Conservation (phyloP, 1,140 invertebrate genomes). For the Cyrtorhinus lividipennis region DNA sequence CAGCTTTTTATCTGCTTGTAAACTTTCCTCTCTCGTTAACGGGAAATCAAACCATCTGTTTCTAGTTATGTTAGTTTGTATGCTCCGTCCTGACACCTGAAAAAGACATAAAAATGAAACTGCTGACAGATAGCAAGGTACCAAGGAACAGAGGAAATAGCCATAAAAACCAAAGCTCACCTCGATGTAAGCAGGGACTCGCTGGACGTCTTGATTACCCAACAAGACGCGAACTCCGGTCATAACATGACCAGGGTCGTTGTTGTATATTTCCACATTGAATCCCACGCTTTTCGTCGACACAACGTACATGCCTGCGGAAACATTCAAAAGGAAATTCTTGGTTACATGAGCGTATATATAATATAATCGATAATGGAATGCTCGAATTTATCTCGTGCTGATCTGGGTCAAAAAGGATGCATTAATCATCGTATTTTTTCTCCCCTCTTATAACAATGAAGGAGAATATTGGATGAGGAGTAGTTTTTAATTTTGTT, state of each 20-base stretch:
- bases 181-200: constrained; percentile 71
- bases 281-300: constrained; percentile 80
- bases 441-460: no score
- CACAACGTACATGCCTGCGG: constrained; percentile 67
- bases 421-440: not conserved
- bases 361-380: no score
- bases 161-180: constrained; percentile 26
- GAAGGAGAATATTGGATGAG: no score
- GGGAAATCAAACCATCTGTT: constrained; percentile 92
- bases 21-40: constrained; percentile 82
- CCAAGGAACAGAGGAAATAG: no score
- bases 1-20: constrained; percentile 84
- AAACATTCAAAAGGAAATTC: no score
- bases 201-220: constrained; percentile 71
- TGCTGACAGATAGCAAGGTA: not conserved
- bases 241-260: constrained; percentile 74
- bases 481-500: no score
- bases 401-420: not conserved
- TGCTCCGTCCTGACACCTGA: constrained; percentile 61
- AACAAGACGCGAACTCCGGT: constrained; percentile 70
- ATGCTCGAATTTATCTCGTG: no score
- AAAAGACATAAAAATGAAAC: not conserved
- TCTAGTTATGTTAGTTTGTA: constrained; percentile 56
- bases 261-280: constrained; percentile 74
- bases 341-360: no score